A percentile compares a stretch with the other conserved stretches of the same genome.
Evolutionary conservation across 2,888 invertebrate genomes (phyloP).

Genomic region (Steromphala cineraria): DNA sequence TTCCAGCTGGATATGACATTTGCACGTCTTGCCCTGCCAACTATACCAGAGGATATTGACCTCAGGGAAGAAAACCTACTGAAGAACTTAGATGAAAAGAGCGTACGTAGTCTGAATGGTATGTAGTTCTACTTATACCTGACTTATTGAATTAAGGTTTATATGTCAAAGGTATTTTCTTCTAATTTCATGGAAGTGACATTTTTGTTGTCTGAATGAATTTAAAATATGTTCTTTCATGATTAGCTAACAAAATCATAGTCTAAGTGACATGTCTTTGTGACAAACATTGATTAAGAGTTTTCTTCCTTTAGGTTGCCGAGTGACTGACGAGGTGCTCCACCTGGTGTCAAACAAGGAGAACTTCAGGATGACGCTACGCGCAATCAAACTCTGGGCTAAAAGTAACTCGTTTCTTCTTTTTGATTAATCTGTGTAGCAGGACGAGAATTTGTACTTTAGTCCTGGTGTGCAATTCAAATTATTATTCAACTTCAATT

Average conservation of each 20-base stretch:
- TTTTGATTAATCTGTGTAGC: too few relatives aligned
- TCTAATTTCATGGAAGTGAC: neutral
- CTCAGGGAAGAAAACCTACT: conserved; percentile 87
- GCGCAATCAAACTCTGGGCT: conserved; percentile 98
- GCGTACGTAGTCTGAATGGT: conserved; percentile 95
- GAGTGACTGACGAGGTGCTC: conserved; percentile 98
- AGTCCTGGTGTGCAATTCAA: too few relatives aligned
- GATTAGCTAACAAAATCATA: too few relatives aligned
- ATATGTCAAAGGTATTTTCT: too few relatives aligned
- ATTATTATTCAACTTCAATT: too few relatives aligned
- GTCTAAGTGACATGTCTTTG: too few relatives aligned
- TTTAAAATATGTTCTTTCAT: too few relatives aligned
- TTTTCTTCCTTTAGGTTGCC: conserved; percentile 80
- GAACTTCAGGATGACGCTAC: conserved; percentile 92
- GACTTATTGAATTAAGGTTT: too few relatives aligned
- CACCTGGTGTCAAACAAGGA: conserved; percentile 95
- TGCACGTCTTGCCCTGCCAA: conserved; percentile 94
- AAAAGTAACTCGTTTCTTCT: conserved; percentile 83
- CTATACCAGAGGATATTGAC: conserved; percentile 93
- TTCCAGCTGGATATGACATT: conserved; percentile 91
- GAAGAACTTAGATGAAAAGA: conserved; percentile 95
- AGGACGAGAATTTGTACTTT: too few relatives aligned
- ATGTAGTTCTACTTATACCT: conserved; percentile 25
- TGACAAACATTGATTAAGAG: too few relatives aligned
- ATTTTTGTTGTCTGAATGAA: too few relatives aligned